These are phyloP conservation scores for Watsonalla cultraria DNA, from an alignment of 2,888 invertebrate genomes.

Conservation along the genomic window DNA sequence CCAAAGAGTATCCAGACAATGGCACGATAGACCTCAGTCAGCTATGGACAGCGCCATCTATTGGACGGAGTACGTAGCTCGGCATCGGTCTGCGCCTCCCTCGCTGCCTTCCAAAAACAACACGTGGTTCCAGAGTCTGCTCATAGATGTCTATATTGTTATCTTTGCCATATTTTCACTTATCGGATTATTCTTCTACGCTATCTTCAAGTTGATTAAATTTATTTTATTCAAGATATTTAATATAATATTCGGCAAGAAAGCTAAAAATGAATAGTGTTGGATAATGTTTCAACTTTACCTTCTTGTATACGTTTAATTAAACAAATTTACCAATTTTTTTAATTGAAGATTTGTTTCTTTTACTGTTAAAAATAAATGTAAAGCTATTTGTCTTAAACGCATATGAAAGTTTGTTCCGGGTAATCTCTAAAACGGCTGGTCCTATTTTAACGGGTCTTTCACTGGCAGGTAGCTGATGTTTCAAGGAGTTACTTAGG, in stretches of 20 bases:
- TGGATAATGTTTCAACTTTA: background rate
- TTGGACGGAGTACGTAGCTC: slow-evolving; percentile 81
- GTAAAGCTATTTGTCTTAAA: too few species aligned
- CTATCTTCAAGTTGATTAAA: slow-evolving; percentile 24
- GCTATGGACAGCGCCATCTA: slow-evolving; percentile 80
- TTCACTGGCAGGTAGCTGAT: too few species aligned
- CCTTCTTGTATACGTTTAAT: background rate
- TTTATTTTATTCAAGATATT: slow-evolving; percentile 18
- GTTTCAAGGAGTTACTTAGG: too few species aligned
- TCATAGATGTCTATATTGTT: slow-evolving; percentile 51
- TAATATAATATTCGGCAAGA: slow-evolving; percentile 18
- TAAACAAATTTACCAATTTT: background rate
- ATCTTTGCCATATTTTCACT: slow-evolving; percentile 25
- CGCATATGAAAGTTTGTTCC: too few species aligned
- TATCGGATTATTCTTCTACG: slow-evolving; percentile 22
- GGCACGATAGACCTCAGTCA: slow-evolving; percentile 75
- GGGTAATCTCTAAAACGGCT: too few species aligned
- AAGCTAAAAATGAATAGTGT: slow-evolving; percentile 30
- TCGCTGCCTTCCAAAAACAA: slow-evolving; percentile 35
- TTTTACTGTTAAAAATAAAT: too few species aligned
- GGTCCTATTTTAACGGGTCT: too few species aligned
- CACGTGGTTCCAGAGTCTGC: slow-evolving; percentile 40
- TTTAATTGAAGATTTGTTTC: too few species aligned
- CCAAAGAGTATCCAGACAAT: slow-evolving; percentile 65
- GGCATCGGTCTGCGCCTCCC: slow-evolving; percentile 55